phyloP scores from a whole-genome alignment of 2,797 vertebrate species.

The Merluccius polli region DNA sequence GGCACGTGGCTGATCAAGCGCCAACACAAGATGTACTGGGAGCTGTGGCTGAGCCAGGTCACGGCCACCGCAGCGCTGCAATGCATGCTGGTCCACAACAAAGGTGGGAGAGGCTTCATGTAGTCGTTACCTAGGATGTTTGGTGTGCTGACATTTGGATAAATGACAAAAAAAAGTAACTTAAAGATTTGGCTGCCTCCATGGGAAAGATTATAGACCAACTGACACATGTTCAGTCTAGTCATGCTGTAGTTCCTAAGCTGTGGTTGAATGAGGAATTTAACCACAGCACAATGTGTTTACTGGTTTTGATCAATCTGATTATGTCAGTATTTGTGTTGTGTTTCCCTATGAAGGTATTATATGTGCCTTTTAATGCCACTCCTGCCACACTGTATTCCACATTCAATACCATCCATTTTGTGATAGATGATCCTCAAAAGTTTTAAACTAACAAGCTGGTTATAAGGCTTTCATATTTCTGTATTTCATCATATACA shows the following conservation, averaged over 20 bases:
- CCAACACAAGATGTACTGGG: conserved; percentile 73
- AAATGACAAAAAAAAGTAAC: neutral
- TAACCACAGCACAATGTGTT: neutral
- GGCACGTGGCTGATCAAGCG: conserved; percentile 14
- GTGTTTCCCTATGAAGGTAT: no score
- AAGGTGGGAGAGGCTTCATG: conserved; percentile 70
- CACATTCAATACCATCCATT: neutral
- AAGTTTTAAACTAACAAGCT: neutral
- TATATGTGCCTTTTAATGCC: no score
- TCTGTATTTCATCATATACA: neutral
- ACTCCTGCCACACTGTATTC: neutral
- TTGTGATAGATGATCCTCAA: neutral
- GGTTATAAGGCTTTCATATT: neutral
- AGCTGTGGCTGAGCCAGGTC: conserved; percentile 77
- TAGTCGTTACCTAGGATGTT: conserved; percentile 4
- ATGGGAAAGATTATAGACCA: neutral
- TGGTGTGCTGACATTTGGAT: neutral
- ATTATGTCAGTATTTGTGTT: no score
- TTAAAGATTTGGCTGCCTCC: neutral
- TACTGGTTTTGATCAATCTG: neutral
- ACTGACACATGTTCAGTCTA: neutral
- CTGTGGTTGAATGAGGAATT: neutral
- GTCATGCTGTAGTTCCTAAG: neutral
- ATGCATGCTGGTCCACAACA: conserved; percentile 69
- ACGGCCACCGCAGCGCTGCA: conserved; percentile 67